Base-by-base conservation (phyloP, 1,140 invertebrate genomes). In the Drosophila tsacasi region DNA sequence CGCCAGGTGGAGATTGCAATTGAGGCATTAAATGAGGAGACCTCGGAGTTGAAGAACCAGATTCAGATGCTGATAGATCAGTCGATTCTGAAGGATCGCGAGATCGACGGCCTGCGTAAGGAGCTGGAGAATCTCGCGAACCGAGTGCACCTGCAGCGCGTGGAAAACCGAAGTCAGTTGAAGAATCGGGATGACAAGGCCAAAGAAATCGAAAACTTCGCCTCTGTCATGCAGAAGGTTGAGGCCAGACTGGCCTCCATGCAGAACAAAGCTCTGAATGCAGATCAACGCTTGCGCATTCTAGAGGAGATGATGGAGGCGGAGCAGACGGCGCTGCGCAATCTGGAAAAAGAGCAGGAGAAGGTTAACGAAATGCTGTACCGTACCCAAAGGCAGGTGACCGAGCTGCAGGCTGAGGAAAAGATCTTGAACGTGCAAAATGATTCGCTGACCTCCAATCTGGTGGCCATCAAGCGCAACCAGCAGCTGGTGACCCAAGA, bases 241-340 rank as follows among this genome's bases (percentile, higher is more conserved):
- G 44, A 83, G 25, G 63, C 49, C 5, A 81, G 92, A 10, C 42
- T 86, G 9, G 61, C 67, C 12, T 44, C 76, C 0, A 74, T 93
- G 21, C 59, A 80, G 40, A 75, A 84, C 23, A 91, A 91, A 27
- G 82, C 84, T 15, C 52, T 81, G 13, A 81, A 81, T 55, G 87
- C 91, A 12, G 78, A 85, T 44, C 79, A 93, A 58, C 79, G 92
- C 0, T 55, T 93, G 15, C 79, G 78, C 17, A 90, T 92, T 21
- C 63, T 93, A 0, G 92, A 93, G 15, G 92, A 93, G 52, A 80
- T 93, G 79, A 86, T 92, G 54, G 79, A 87, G 54, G 55, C 57
- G 0, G 91, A 92, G 58, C 55, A 91, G 32, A 57, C 62, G 6
- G 74, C 73, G 2, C 68, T 87, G 4, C 64, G 46, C 17, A 55